phyloP scores from a whole-genome alignment of 2,113 vertebrate species.

The Leptobrachium leishanense region DNA sequence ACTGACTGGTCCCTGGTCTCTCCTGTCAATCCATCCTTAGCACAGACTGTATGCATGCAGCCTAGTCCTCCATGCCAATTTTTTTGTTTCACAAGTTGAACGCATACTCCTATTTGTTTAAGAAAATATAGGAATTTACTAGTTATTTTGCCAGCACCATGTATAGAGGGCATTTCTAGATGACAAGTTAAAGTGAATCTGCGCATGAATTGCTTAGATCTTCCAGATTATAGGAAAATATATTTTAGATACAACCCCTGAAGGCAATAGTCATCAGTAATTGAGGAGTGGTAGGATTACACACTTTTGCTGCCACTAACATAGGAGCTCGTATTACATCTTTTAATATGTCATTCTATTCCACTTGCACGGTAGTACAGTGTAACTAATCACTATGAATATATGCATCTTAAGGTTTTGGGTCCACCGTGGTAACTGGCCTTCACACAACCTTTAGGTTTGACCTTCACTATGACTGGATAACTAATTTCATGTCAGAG shows the following conservation, averaged over 20 bases:
- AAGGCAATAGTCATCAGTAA: not conserved
- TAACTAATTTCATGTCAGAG: constrained; percentile 40
- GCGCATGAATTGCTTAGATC: no score
- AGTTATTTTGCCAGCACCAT: no score
- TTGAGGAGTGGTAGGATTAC: not conserved
- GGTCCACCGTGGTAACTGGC: not conserved
- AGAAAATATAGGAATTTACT: no score
- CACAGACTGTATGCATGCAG: no score
- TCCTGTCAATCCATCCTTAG: no score
- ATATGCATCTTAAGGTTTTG: not conserved
- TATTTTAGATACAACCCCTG: not conserved
- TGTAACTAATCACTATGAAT: not conserved
- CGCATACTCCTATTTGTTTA: no score
- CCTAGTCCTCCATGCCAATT: no score
- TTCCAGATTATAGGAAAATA: no score
- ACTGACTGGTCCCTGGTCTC: no score
- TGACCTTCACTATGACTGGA: constrained; percentile 40
- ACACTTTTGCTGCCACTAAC: not conserved
- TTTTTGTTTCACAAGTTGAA: no score
- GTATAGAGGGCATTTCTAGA: no score
- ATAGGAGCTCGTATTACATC: not conserved
- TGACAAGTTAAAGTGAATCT: no score
- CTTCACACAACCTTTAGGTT: not conserved
- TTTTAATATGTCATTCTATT: not conserved
- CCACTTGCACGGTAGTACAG: not conserved